Evolutionary conservation across 92 coral and sea anemone species (phyloP).

Genomic region (Micromussa lordhowensis): DNA sequence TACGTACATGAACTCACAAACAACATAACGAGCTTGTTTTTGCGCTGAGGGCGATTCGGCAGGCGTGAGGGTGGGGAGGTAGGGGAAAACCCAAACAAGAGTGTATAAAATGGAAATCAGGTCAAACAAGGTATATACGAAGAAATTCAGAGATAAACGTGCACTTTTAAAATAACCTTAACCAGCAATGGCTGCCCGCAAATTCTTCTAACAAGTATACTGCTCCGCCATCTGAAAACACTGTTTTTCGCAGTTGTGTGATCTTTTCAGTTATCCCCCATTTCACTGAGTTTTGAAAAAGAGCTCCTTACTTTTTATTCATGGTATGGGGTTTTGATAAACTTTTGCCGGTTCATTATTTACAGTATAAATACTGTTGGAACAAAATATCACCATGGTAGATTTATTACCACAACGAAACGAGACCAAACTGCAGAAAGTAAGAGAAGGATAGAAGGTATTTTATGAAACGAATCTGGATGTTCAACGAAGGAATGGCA

Average conservation of each 20-base stretch:
- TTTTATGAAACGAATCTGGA: neutral
- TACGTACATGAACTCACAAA: neutral
- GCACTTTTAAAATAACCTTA: neutral
- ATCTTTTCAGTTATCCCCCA: too few relatives aligned
- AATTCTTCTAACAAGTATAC: neutral
- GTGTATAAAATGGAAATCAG: neutral
- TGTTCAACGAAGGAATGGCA: neutral
- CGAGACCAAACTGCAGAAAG: neutral
- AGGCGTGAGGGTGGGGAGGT: neutral
- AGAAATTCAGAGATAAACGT: too few relatives aligned
- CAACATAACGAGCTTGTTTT: neutral
- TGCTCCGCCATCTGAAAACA: too few relatives aligned
- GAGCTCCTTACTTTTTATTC: too few relatives aligned
- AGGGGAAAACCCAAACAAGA: neutral
- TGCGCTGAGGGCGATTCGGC: neutral
- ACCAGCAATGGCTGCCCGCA: neutral
- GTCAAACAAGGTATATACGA: too few relatives aligned
- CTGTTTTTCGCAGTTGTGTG: too few relatives aligned
- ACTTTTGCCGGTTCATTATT: too few relatives aligned
- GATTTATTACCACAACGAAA: neutral
- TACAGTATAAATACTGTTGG: too few relatives aligned
- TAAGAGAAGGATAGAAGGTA: neutral
- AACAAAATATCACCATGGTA: neutral
- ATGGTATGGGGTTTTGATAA: too few relatives aligned
- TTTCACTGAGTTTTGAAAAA: too few relatives aligned